Base-by-base conservation (phyloP, 2,888 invertebrate species). In the Drosophila demipolita region DNA sequence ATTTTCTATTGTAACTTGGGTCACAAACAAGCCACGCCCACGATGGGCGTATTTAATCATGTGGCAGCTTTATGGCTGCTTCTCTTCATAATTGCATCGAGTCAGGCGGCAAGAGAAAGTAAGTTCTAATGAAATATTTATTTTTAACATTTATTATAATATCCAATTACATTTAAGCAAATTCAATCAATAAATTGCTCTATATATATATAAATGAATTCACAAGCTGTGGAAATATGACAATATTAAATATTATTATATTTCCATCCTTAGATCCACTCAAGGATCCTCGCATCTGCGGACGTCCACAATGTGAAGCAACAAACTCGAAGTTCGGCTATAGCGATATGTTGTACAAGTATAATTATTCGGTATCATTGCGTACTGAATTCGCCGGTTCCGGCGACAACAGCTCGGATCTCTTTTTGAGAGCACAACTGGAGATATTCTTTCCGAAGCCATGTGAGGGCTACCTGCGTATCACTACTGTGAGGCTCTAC, bases 321-420 rank as follows among this genome's bases (percentile, higher is more conserved):
- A 72, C 73, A 23, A 89, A 82, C 9, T 20, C 53, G 0, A 93
- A 93, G 80, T 93, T 93, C 52, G 87, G 74, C 9, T 93, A 91
- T 59, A 80, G 69, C 15, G 88, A 90, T 11, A 78, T 80, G 35
- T 69, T 91, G 8, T 96, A 97, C 91, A 94, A 94, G 85, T 97
- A 97, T 93, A 94, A 95, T 55, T 97, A 97, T 91, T 94, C 94
- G 81, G 95, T 96, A 11, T 95, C 96, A 82, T 94, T 96, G n/a
- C 95, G 94, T 70, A 95, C 96, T 0, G 95, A 96, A 86, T 96
- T 96, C 82, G 94, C 94, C 66, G 96, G 96, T 0, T 95, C 95
- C 3, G 96, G 96, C 79, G 95, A 95, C 83, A 96, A 96, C 82
- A 95, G 95, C 52, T 97, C 97, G 0, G 95, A 95, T 26, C 92